These are phyloP conservation scores for Polydesmus complanatus DNA, from an alignment of 2,888 invertebrate species.

Conservation along the genomic window DNA sequence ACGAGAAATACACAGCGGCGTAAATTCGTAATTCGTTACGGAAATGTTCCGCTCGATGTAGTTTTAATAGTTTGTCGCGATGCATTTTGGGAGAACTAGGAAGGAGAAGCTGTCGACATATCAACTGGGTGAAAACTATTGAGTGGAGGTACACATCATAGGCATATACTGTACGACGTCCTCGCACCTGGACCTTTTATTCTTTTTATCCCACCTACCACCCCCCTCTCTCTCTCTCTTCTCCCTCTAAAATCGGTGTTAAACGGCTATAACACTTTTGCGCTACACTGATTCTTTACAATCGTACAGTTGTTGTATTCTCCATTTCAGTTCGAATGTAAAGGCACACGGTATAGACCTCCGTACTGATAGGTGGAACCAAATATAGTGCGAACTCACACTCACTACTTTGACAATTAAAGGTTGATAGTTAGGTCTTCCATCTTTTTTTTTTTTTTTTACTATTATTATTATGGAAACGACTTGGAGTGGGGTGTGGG, in stretches of 20 bases:
- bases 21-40: background rate
- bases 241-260: conserved; percentile 11
- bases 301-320: conserved; percentile 11
- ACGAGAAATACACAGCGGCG: no score
- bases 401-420: background rate
- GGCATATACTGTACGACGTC: no score
- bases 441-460: no score
- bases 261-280: conserved; percentile 17
- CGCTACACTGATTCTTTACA: conserved; percentile 15
- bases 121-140: background rate
- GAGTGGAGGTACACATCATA: no score
- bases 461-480: no score
- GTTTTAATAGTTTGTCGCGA: conserved; percentile 1
- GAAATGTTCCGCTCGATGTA: conserved; percentile 13
- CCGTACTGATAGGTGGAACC: no score
- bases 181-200: conserved; percentile 10
- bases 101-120: conserved; percentile 9
- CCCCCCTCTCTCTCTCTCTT: background rate
- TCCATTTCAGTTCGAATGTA: no score
- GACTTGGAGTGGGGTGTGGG: no score
- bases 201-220: background rate
- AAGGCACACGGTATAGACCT: no score
- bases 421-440: background rate
- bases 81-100: background rate
- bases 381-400: no score